Conservation (phyloP, 2,113 vertebrate species). For the Uropsilus gracilis region DNA sequence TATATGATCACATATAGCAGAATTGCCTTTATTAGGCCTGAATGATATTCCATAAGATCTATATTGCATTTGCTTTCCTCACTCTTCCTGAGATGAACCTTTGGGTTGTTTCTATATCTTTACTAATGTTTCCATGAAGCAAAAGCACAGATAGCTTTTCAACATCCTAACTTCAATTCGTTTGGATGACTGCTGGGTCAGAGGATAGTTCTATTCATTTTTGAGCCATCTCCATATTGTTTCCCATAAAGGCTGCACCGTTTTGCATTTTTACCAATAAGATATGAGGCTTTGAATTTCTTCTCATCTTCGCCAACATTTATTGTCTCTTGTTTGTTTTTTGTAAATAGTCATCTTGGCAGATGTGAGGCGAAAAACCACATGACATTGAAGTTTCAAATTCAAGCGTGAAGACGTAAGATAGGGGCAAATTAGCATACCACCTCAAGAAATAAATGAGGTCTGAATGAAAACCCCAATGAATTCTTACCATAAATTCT, state of each 20-base stretch:
- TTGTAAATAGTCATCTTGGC: background rate
- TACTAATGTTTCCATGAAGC: rapidly evolving
- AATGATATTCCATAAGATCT: background rate
- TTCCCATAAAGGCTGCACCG: background rate
- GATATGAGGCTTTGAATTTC: background rate
- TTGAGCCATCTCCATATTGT: background rate
- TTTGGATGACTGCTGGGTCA: background rate
- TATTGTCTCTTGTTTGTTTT: background rate
- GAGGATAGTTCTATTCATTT: background rate
- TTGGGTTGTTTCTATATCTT: background rate
- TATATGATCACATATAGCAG: rapidly evolving
- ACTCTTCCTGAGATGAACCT: background rate
- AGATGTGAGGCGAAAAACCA: background rate
- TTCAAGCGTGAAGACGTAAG: background rate
- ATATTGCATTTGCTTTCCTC: background rate
- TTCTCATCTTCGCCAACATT: background rate
- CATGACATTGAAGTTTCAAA: background rate
- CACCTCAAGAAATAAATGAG: background rate
- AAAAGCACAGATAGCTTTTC: rapidly evolving
- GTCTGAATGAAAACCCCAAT: background rate
- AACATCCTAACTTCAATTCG: background rate
- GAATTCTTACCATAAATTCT: background rate
- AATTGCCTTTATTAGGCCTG: background rate
- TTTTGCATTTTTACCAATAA: background rate
- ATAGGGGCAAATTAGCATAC: no score